Evolutionary conservation across 2,888 invertebrate genomes (phyloP).

Genomic region (Oegoconia quadripuncta): DNA sequence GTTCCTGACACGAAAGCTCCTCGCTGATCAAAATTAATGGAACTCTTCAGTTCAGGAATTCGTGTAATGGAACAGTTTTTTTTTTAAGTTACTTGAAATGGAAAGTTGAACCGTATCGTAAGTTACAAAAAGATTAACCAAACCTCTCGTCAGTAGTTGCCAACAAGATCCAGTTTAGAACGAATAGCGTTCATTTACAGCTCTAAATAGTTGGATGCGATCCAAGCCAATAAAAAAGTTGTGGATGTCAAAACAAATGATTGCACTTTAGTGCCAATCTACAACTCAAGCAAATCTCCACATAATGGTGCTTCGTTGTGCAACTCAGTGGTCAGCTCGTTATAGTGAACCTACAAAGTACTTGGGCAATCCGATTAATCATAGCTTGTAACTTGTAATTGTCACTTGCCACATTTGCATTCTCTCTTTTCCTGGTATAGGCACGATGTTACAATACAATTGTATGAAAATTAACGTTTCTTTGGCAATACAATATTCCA

Average conservation of each 20-base stretch:
- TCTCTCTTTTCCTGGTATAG: conserved; percentile 1
- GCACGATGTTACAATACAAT: background rate
- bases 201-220: too few species aligned
- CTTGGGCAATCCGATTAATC: conserved; percentile 37
- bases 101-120: too few species aligned
- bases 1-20: too few species aligned
- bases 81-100: too few species aligned
- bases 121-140: too few species aligned
- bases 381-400: conserved; percentile 28
- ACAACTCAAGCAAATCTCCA: conserved; percentile 4
- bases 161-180: too few species aligned
- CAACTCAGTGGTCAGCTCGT: conserved; percentile 32
- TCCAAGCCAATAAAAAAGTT: too few species aligned
- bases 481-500: background rate
- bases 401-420: conserved; percentile 18
- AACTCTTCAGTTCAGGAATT: too few species aligned
- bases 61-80: too few species aligned
- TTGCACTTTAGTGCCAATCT: background rate
- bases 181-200: too few species aligned
- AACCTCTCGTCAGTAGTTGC: too few species aligned
- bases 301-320: conserved; percentile 26
- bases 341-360: conserved; percentile 21
- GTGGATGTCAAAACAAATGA: background rate
- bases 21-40: too few species aligned
- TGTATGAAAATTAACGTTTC: background rate